Evolutionary conservation across 2,797 vertebrate genomes (phyloP).

Genomic region (Scleropages formosus): DNA sequence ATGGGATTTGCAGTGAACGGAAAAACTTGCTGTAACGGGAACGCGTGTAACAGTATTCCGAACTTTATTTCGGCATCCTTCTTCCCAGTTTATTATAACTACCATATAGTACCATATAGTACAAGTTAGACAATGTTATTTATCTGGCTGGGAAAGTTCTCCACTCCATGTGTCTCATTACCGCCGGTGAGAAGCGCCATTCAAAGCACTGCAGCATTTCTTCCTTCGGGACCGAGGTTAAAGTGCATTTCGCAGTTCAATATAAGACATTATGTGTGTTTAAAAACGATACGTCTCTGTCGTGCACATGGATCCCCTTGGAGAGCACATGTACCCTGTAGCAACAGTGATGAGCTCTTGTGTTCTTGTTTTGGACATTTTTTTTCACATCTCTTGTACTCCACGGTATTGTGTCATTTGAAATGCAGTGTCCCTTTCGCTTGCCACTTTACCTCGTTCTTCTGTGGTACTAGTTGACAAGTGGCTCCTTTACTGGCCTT

Average conservation of each 20-base stretch:
- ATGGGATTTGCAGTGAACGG: too few relatives aligned
- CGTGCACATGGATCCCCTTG: slow-evolving; percentile 6
- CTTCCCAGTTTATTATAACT: too few relatives aligned
- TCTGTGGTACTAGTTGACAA: slow-evolving; percentile 8
- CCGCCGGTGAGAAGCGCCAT: too few relatives aligned
- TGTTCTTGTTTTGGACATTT: neutral
- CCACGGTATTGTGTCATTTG: neutral
- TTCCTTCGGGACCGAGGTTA: too few relatives aligned
- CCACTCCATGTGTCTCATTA: too few relatives aligned
- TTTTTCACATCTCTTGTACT: neutral
- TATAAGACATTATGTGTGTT: slow-evolving; percentile 6
- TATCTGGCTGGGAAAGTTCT: too few relatives aligned
- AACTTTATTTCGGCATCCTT: too few relatives aligned
- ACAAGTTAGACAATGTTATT: too few relatives aligned
- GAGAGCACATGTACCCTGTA: neutral
- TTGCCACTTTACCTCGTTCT: slow-evolving; percentile 7
- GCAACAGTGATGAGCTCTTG: neutral
- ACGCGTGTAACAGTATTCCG: too few relatives aligned
- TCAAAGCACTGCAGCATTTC: too few relatives aligned
- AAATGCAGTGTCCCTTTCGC: slow-evolving; percentile 5
- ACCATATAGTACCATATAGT: too few relatives aligned
- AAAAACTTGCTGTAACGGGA: too few relatives aligned
- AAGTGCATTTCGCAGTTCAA: neutral
- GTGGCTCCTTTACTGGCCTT: neutral
- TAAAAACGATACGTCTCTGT: slow-evolving; percentile 11